Conservation (phyloP, 2,888 invertebrate species). For the Eupeodes luniger region DNA sequence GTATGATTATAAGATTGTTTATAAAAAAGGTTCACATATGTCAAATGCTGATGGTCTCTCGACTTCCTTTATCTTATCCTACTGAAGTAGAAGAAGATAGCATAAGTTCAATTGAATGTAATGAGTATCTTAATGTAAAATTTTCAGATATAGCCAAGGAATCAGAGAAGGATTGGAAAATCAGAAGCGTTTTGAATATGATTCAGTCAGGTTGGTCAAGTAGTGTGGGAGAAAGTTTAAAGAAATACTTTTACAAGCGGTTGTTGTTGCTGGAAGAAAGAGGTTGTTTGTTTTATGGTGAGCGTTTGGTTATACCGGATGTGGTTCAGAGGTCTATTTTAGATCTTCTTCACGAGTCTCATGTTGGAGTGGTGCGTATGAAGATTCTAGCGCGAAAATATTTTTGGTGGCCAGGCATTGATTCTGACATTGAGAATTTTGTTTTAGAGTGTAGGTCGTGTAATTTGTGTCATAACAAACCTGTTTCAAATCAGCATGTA, state of each 20-base stretch:
- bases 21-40: slow-evolving; percentile 20
- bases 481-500: no score
- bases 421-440: no score
- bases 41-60: no score
- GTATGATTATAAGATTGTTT: slow-evolving; percentile 52
- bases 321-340: neutral
- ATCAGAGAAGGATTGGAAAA: slow-evolving; percentile 16
- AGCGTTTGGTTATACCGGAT: slow-evolving; percentile 36
- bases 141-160: slow-evolving; percentile 1
- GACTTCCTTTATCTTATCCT: no score
- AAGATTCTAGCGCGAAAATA: neutral
- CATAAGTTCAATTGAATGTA: slow-evolving; percentile 12
- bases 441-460: no score
- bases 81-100: slow-evolving; percentile 18
- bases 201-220: slow-evolving; percentile 1
- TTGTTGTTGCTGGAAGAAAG: slow-evolving; percentile 16
- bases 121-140: slow-evolving; percentile 6
- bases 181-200: slow-evolving; percentile 4
- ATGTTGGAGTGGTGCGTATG: slow-evolving; percentile 38
- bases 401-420: neutral
- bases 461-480: no score
- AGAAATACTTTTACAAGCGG: slow-evolving; percentile 17
- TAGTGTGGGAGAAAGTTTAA: neutral
- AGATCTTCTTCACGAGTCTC: slow-evolving; percentile 16
- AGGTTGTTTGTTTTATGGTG: slow-evolving; percentile 40